Conservation (phyloP, 2,888 invertebrate genomes). For the Axea sp. region DNA sequence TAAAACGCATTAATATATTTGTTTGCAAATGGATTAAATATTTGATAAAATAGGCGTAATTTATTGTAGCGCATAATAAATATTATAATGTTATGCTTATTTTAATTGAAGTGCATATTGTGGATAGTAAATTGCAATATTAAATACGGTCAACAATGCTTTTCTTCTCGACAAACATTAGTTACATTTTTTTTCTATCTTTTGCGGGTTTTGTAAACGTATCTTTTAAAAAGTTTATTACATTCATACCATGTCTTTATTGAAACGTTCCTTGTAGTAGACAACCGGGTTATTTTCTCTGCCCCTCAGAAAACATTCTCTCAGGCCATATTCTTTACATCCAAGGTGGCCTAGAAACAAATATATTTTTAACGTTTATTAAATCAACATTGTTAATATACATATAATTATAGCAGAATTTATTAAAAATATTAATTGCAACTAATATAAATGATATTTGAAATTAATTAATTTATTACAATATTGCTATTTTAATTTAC, state of each 20-base stretch:
- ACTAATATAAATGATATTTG: too few relatives aligned
- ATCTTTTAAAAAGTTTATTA: conserved; percentile 42
- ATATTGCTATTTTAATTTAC: too few relatives aligned
- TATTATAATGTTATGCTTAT: too few relatives aligned
- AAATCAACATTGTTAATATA: too few relatives aligned
- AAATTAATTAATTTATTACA: too few relatives aligned
- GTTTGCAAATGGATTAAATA: too few relatives aligned
- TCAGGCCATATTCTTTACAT: conserved; percentile 19
- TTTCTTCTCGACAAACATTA: conserved; percentile 18
- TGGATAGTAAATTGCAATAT: conserved; percentile 1
- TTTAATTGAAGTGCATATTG: background rate
- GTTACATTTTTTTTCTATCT: conserved; percentile 4
- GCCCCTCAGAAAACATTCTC: conserved; percentile 54
- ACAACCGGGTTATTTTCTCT: conserved; percentile 53
- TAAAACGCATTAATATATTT: too few relatives aligned
- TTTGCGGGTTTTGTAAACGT: conserved; percentile 21
- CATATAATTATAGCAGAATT: too few relatives aligned
- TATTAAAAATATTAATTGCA: too few relatives aligned
- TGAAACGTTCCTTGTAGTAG: conserved; percentile 49
- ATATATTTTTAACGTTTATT: too few relatives aligned
- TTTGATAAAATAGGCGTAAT: too few relatives aligned
- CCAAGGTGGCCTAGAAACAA: conserved; percentile 24
- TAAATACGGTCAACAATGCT: conserved; percentile 1
- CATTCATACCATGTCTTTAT: conserved; percentile 41
- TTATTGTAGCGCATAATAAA: too few relatives aligned